Evolutionary conservation across 1,140 invertebrate species (phyloP).

Genomic region (Pantala flavescens): DNA sequence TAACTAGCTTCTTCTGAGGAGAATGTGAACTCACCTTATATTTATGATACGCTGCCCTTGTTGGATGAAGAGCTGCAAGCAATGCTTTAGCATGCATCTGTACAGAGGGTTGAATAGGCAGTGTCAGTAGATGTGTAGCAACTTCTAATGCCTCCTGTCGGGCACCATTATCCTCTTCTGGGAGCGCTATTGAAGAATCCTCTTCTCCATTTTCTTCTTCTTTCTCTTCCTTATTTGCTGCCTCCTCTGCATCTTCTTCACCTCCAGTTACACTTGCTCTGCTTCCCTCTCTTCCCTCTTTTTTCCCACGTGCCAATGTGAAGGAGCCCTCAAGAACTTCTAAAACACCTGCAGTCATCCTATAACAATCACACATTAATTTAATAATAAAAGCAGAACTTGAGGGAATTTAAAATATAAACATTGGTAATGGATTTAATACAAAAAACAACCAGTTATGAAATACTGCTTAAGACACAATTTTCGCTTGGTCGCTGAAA

Average conservation of each 20-base stretch:
- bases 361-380: slow-evolving; percentile 31
- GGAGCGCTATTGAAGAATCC: slow-evolving; percentile 15
- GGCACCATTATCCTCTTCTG: slow-evolving; percentile 25
- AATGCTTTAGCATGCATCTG: slow-evolving; percentile 69
- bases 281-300: slow-evolving; percentile 22
- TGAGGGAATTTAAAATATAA: too few species aligned
- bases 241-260: slow-evolving; percentile 16
- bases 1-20: too few species aligned
- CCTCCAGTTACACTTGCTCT: slow-evolving; percentile 16
- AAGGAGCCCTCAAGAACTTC: slow-evolving; percentile 65
- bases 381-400: not conserved
- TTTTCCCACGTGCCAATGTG: slow-evolving; percentile 29
- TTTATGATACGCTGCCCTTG: slow-evolving; percentile 63
- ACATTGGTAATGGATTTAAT: too few species aligned
- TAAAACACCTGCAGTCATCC: slow-evolving; percentile 58
- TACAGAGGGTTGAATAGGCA: slow-evolving; percentile 68
- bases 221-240: slow-evolving; percentile 24
- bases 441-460: too few species aligned
- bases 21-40: slow-evolving; percentile 47
- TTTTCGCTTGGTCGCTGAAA: too few species aligned
- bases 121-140: slow-evolving; percentile 65
- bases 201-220: slow-evolving; percentile 12
- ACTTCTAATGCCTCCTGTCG: slow-evolving; percentile 55
- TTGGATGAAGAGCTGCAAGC: slow-evolving; percentile 65
- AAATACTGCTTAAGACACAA: too few species aligned